Evolutionary conservation across 2,797 vertebrate species (phyloP).

Genomic region (Artibeus lituratus): DNA sequence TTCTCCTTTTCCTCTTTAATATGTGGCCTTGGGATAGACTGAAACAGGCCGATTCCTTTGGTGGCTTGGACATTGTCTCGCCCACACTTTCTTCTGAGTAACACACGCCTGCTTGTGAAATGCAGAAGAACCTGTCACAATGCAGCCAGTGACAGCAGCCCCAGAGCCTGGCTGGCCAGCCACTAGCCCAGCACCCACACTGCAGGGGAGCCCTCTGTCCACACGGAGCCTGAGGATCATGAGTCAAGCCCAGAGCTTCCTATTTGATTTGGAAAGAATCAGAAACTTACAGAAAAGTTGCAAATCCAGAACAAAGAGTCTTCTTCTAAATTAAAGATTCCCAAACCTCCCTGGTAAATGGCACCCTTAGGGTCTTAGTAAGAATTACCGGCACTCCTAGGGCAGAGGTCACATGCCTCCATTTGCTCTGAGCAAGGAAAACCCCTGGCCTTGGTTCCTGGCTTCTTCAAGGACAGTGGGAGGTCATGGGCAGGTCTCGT

Average conservation of each 20-base stretch:
- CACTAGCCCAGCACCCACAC: too few species aligned
- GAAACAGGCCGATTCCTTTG: fast-evolving
- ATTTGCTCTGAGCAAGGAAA: neutral
- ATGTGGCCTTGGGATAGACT: neutral
- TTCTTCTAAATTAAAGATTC: neutral
- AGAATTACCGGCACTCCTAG: neutral
- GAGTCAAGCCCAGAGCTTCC: neutral
- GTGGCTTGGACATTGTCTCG: fast-evolving
- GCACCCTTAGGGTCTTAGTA: fast-evolving
- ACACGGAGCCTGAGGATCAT: neutral
- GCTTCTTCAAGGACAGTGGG: neutral
- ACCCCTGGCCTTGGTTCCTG: neutral
- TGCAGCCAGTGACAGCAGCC: neutral
- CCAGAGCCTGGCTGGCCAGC: neutral
- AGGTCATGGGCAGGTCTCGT: neutral
- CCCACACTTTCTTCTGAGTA: neutral
- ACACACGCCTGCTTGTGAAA: fast-evolving
- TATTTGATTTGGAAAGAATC: neutral
- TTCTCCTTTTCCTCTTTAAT: neutral
- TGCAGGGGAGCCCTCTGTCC: neutral
- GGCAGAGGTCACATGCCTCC: neutral
- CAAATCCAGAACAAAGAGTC: neutral
- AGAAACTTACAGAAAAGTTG: neutral
- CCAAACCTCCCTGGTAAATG: neutral
- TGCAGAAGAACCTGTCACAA: neutral